Evolutionary conservation across 2,888 invertebrate genomes (phyloP).

Genomic region (Theristus sp.): DNA sequence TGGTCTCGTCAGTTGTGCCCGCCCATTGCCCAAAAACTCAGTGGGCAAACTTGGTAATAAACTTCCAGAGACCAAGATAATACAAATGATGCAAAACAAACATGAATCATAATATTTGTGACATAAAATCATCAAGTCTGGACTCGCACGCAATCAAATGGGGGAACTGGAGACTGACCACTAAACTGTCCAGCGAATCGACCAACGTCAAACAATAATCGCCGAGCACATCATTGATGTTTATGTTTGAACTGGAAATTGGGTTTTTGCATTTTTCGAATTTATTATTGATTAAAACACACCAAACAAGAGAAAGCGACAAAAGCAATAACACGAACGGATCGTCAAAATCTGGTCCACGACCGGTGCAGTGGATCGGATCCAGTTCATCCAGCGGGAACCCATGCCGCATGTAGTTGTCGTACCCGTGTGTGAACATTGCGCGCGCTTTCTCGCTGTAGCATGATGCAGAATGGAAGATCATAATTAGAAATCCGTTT

Average conservation of each 20-base stretch:
- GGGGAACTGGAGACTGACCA: too few relatives aligned
- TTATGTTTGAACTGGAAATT: slow-evolving; percentile 42
- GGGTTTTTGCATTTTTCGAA: neutral
- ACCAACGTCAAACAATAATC: slow-evolving; percentile 44
- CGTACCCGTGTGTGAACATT: slow-evolving; percentile 34
- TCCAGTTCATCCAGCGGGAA: slow-evolving; percentile 46
- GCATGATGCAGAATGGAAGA: too few relatives aligned
- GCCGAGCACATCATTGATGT: slow-evolving; percentile 47
- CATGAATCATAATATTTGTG: too few relatives aligned
- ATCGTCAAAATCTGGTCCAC: slow-evolving; percentile 44
- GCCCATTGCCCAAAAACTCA: too few relatives aligned
- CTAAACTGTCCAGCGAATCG: slow-evolving; percentile 43
- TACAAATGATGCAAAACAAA: too few relatives aligned
- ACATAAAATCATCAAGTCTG: too few relatives aligned
- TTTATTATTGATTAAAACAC: neutral
- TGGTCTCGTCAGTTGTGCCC: too few relatives aligned
- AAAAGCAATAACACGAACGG: slow-evolving; percentile 35
- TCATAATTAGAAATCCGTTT: neutral
- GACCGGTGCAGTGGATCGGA: slow-evolving; percentile 43
- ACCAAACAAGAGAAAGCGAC: too few relatives aligned
- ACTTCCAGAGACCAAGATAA: too few relatives aligned
- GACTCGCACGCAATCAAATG: too few relatives aligned
- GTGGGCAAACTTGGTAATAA: too few relatives aligned
- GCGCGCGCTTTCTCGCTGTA: slow-evolving; percentile 13
- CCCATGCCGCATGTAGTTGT: slow-evolving; percentile 45